A percentile compares a stretch with the other conserved stretches of the same genome.
Conservation (phyloP, 1,140 invertebrate genomes). For the Orchesella cincta region DNA sequence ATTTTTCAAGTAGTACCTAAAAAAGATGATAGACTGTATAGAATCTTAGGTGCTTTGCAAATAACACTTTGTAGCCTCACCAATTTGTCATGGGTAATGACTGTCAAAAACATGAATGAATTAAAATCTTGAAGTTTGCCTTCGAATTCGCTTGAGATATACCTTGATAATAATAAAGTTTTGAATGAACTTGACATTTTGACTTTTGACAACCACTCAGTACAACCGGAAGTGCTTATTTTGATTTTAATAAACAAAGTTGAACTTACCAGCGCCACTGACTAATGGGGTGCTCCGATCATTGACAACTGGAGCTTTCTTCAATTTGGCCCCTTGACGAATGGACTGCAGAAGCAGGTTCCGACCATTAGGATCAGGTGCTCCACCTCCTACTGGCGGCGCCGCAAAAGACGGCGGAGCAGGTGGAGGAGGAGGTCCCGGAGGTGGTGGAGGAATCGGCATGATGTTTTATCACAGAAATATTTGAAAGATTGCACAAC, state of each 20-base stretch:
- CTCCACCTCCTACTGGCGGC: slow-evolving; percentile 6
- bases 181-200: not conserved
- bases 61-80: no score
- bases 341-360: slow-evolving; percentile 76
- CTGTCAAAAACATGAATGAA: no score
- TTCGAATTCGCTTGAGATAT: no score
- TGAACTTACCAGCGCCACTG: slow-evolving; percentile 66
- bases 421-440: slow-evolving; percentile 6
- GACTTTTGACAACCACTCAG: no score
- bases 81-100: no score
- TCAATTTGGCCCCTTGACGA: slow-evolving; percentile 74
- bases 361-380: slow-evolving; percentile 61
- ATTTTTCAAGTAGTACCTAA: no score
- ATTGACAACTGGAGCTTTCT: slow-evolving; percentile 77
- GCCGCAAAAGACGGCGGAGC: not conserved
- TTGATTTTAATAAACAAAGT: not conserved
- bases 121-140: no score
- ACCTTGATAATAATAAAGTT: no score
- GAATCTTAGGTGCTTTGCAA: no score
- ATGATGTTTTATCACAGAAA: slow-evolving; percentile 4
- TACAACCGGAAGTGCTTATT: not conserved
- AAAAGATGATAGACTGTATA: no score
- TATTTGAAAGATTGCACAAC: not conserved
- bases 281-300: slow-evolving; percentile 82
- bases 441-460: slow-evolving; percentile 36